These are phyloP conservation scores for Drosophila picticornis DNA, from an alignment of 2,888 invertebrate genomes.

Conservation along the genomic window DNA sequence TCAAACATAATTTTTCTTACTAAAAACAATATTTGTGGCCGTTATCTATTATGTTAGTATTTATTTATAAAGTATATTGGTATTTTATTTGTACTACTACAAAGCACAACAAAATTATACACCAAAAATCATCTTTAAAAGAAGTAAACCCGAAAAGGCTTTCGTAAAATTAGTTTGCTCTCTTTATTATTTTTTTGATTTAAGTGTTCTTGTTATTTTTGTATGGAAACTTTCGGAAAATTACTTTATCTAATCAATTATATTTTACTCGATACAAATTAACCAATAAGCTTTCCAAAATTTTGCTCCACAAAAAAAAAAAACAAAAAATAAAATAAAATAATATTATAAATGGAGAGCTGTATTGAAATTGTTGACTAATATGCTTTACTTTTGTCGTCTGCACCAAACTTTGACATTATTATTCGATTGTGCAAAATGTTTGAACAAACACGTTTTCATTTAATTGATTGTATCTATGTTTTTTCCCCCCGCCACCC, in stretches of 20 bases:
- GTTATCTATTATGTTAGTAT: background rate
- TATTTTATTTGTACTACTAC: background rate
- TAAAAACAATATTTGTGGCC: background rate
- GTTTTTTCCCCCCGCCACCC: constrained; percentile 31
- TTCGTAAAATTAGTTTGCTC: background rate
- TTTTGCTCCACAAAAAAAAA: constrained; percentile 1
- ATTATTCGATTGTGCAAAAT: constrained; percentile 38
- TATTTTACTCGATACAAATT: constrained; percentile 1
- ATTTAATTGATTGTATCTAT: constrained; percentile 58
- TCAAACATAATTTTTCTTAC: background rate
- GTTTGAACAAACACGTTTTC: constrained; percentile 40
- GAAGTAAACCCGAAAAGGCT: background rate
- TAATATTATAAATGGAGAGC: background rate
- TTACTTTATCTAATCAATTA: background rate
- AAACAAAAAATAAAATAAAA: constrained; percentile 1
- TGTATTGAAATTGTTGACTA: constrained; percentile 13
- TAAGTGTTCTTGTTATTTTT: background rate
- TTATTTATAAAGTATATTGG: background rate
- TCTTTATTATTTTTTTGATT: background rate
- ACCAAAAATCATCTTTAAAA: background rate
- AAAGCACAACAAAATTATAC: background rate
- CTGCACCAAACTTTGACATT: constrained; percentile 51
- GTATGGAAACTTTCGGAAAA: background rate
- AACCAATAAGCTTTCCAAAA: background rate
- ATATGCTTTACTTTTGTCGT: constrained; percentile 53